Base-by-base conservation (phyloP, 2,113 vertebrate species). In the Nerophis ophidion region DNA sequence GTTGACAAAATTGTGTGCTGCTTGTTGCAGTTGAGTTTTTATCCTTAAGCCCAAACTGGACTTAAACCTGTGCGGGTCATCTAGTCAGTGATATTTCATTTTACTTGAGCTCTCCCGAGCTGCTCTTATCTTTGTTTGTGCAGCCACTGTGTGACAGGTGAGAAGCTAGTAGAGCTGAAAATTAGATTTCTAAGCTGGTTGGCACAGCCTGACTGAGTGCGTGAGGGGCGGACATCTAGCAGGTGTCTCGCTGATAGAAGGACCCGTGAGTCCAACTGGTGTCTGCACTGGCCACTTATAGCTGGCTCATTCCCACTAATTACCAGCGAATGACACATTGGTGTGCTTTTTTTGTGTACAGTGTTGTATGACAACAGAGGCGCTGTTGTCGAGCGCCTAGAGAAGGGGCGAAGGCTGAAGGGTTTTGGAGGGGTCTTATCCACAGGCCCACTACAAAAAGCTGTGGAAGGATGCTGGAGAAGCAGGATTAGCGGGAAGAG, bases 401-500 rank as follows among this genome's bases (percentile, higher is more conserved):
- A 19, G 33, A 11, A 4, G 38, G 35, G 6, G 9, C 15, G 71
- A 62, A 50, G 62, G 77, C 75, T 71, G 57, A 79, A 65, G 54
- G 53, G 68, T 47, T 74, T 84, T 65, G 56, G 58, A 16, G 15
- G 15, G 26, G 53, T 12, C 40, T 44, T 11, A 44, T 44, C 40
- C 40, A 44, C 40, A 44, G 10, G 10, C 40, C 40, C 6, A 4
- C 40, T 6, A 11, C 40, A 11, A 11, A 8, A 40, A 9, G 7
- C 38, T 8, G 38, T 40, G 38, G 38, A 38, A 54, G 15, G 26
- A 48, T 1, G 26, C 60, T 34, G 0, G 15, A 17, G 40, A 81
- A 72, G 70, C 68, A 53, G 72, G 74, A 79, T 83, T 55, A 7
- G 53, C 36, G n/a, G 4, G 53, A 7, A 5, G 9, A n/a, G 36